Conservation (phyloP, 2,113 vertebrate genomes). For the Nanorana parkeri region DNA sequence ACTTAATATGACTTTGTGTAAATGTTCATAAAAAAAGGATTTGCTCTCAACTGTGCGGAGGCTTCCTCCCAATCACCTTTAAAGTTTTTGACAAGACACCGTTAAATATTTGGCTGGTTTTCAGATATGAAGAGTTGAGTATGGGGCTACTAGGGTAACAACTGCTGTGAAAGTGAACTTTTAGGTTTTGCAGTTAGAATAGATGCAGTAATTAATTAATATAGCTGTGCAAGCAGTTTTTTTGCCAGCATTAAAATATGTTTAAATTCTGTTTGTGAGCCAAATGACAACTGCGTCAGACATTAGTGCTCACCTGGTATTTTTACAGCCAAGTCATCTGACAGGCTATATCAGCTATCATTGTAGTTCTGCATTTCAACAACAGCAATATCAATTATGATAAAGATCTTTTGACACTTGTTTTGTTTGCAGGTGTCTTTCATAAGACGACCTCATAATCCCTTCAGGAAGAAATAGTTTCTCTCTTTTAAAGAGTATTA, state of each 20-base stretch:
- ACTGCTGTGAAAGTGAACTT: neutral
- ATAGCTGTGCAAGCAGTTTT: too few species aligned
- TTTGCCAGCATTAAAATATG: neutral
- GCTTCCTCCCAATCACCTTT: neutral
- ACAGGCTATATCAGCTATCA: slow-evolving; percentile 59
- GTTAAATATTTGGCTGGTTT: too few species aligned
- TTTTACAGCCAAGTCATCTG: slow-evolving; percentile 40
- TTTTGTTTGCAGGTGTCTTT: slow-evolving; percentile 94
- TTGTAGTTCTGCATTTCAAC: slow-evolving; percentile 65
- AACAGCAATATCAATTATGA: slow-evolving; percentile 75
- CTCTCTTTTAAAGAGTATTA: slow-evolving; percentile 87
- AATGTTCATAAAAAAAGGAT: too few species aligned
- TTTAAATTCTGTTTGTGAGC: slow-evolving; percentile 32
- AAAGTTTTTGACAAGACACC: neutral
- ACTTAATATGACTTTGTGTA: neutral
- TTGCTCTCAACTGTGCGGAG: neutral
- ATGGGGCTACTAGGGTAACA: too few species aligned
- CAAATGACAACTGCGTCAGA: slow-evolving; percentile 44
- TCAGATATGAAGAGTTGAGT: too few species aligned
- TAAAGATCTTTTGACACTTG: slow-evolving; percentile 84
- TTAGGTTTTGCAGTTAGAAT: neutral
- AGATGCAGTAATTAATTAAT: too few species aligned
- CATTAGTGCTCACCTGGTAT: slow-evolving; percentile 55
- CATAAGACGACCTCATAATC: slow-evolving; percentile 83
- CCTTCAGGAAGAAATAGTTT: slow-evolving; percentile 95